Base-by-base conservation (phyloP, 2,888 invertebrate species). In the Ptychoptera contaminata region DNA sequence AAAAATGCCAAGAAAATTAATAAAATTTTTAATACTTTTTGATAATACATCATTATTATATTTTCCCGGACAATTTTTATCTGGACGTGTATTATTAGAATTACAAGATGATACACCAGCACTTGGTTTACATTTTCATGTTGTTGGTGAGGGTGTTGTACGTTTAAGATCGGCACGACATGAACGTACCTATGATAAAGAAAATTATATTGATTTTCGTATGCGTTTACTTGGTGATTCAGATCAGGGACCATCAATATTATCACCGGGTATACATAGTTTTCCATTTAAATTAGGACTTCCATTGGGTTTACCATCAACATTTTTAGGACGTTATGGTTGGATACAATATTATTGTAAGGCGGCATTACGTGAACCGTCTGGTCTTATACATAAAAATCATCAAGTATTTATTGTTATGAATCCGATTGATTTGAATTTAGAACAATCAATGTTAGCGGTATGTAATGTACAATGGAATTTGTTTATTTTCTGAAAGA, bases 401-500 rank as follows among this genome's bases (percentile, higher is more conserved):
- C 91, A 92, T 63, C 92, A 92, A 67, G 92, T 92, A n/a, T 92
- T 92, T 65, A 90, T 92, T 56, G 90, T 92, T 3, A 91, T 92
- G 91, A 92, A 88, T 64, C 92, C 92, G 5, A 90, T 92, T 52
- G 91, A 92, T 63, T 70, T 92, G 55, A 92, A 92, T 67, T 67
- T 86, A 62, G 92, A 92, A 60, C 87, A 90, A 36, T 79, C 87
- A 8, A 80, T 87, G 53, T 68, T 92, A 51, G 77, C 88, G 60
- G 92, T 92, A 69, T 79, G 80, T 11, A n/a, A n/a, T n/a, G n/a
- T n/a, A n/a, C n/a, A n/a, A n/a, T n/a, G n/a, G n/a, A n/a, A n/a
- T n/a, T n/a, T n/a, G n/a, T n/a, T n/a, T n/a, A n/a, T n/a, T 23
- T 7, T 23, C 23, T 23, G 7, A 44, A 38, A 23, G 37, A 42